A percentile compares a stretch with the other conserved stretches of the same genome.
These are phyloP conservation scores for Lethenteron camtschaticum DNA, from an alignment of 2,113 vertebrate genomes.

Conservation along the genomic window DNA sequence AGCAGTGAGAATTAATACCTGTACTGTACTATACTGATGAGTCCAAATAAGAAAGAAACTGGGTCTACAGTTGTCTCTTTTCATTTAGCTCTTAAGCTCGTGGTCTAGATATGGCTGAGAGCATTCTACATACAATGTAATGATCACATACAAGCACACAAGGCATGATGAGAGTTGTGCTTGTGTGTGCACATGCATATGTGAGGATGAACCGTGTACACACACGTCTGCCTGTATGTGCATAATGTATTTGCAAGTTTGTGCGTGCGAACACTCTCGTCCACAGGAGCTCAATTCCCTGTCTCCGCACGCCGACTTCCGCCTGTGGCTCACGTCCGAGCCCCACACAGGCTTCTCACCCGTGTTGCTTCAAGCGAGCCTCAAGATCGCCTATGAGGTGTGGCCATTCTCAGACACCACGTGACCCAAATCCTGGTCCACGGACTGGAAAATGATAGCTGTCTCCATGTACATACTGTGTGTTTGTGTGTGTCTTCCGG, in stretches of 20 bases:
- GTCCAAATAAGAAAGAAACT: neutral
- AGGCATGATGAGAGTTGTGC: neutral
- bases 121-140: neutral
- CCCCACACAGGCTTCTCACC: conserved; percentile 66
- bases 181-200: neutral
- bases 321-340: conserved; percentile 88
- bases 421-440: neutral
- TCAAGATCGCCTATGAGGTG: conserved; percentile 95
- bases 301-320: conserved; percentile 56
- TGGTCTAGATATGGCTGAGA: neutral
- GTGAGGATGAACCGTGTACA: neutral
- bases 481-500: neutral
- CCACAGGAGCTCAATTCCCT: conserved; percentile 62
- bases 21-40: neutral
- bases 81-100: neutral
- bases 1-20: neutral
- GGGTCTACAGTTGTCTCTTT: neutral
- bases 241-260: neutral
- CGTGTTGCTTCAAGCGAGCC: conserved; percentile 71
- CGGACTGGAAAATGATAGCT: neutral
- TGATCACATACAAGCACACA: neutral
- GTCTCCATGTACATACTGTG: neutral
- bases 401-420: conserved; percentile 8
- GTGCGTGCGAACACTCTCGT: conserved; percentile 9
- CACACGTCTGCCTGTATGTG: neutral